A percentile compares a stretch with the other conserved stretches of the same genome.
Evolutionary conservation across 2,113 vertebrate genomes (phyloP).

Genomic region (Trochalopteron elliotii): DNA sequence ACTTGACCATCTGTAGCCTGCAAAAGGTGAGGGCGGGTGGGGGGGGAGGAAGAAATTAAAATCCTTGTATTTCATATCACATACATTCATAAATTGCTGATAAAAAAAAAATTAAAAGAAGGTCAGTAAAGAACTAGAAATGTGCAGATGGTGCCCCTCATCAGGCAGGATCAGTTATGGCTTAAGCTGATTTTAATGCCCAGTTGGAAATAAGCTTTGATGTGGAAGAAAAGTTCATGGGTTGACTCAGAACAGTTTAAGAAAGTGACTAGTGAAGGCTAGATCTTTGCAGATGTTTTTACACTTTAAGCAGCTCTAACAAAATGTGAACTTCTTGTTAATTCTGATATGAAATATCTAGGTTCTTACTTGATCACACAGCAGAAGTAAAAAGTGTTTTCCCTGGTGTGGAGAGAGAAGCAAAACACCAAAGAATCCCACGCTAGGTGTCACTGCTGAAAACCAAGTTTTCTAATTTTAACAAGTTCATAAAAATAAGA

Average conservation of each 20-base stretch:
- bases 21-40: neutral
- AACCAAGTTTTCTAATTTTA: neutral
- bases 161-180: neutral
- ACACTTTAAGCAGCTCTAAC: neutral
- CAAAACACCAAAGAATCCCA: neutral
- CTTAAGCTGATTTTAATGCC: constrained; percentile 37
- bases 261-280: constrained; percentile 26
- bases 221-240: constrained; percentile 44
- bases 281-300: neutral
- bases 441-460: neutral
- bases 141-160: neutral
- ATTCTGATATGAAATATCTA: neutral
- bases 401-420: neutral
- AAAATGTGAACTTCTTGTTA: neutral
- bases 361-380: neutral
- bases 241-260: constrained; percentile 39
- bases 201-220: constrained; percentile 51
- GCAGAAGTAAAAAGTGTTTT: neutral
- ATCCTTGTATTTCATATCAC: neutral
- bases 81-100: neutral
- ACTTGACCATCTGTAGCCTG: neutral
- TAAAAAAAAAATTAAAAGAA: neutral
- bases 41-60: neutral
- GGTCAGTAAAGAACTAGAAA: neutral
- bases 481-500: neutral